Conservation (phyloP, 2,113 vertebrate genomes). For the Channa maculata region DNA sequence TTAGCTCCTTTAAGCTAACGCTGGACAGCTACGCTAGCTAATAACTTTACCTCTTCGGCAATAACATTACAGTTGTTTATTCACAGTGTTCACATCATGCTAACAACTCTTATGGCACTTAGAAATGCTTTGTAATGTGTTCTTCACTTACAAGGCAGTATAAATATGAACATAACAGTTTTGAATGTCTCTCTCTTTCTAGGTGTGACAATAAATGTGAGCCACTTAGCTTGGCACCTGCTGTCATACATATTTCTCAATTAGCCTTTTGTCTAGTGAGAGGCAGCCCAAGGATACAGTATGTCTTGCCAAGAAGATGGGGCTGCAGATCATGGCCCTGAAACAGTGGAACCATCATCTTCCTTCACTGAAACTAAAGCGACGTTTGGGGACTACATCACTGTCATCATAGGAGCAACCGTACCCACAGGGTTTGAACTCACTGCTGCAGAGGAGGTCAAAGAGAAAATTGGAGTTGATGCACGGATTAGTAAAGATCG, state of each 20-base stretch:
- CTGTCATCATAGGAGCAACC: slow-evolving; percentile 90
- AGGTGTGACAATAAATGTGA: slow-evolving; percentile 14
- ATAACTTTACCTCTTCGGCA: fast-evolving
- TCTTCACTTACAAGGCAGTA: not conserved
- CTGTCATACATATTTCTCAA: not conserved
- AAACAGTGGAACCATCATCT: not conserved
- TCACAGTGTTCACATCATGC: not conserved
- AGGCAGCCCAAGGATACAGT: not conserved
- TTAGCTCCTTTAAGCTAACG: slow-evolving; percentile 54
- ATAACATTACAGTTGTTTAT: not conserved
- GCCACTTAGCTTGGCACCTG: not conserved
- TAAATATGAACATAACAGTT: not conserved
- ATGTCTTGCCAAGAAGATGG: slow-evolving; percentile 63
- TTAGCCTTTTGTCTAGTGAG: not conserved
- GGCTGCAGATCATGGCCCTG: slow-evolving; percentile 16
- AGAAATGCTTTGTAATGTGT: not conserved
- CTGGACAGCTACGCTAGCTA: slow-evolving; percentile 46
- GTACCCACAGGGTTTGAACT: slow-evolving; percentile 96
- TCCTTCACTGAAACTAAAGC: slow-evolving; percentile 26
- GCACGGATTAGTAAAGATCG: slow-evolving; percentile 91
- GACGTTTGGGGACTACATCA: slow-evolving; percentile 45
- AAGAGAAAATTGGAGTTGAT: slow-evolving; percentile 90
- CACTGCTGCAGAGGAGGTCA: slow-evolving; percentile 93
- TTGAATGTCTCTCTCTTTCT: not conserved
- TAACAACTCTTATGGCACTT: not conserved